Evolutionary conservation across 1,140 invertebrate genomes (phyloP).

Genomic region (Venturia canescens): DNA sequence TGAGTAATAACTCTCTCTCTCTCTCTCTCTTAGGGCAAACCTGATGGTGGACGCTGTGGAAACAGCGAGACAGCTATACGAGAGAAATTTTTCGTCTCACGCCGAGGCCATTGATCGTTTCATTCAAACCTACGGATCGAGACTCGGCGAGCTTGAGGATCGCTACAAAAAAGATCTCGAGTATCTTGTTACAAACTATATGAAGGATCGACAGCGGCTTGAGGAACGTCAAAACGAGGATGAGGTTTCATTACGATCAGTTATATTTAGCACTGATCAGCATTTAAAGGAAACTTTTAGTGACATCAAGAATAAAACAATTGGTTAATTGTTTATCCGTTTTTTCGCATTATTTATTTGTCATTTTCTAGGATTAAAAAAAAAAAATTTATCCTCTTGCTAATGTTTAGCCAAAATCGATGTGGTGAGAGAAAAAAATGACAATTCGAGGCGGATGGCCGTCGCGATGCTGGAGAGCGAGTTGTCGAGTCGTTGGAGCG

Average conservation of each 20-base stretch:
- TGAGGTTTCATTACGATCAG: constrained; percentile 55
- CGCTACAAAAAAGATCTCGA: constrained; percentile 52
- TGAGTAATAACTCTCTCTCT: not conserved
- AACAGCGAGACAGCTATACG: constrained; percentile 62
- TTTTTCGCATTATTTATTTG: not conserved
- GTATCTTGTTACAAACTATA: constrained; percentile 35
- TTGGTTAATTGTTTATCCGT: constrained; percentile 57
- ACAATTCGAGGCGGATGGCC: constrained; percentile 52
- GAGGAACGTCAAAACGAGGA: constrained; percentile 49
- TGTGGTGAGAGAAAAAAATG: constrained; percentile 56
- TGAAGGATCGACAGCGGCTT: constrained; percentile 45
- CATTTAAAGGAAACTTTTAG: constrained; percentile 51
- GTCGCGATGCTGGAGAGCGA: constrained; percentile 56
- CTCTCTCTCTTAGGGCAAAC: constrained; percentile 58
- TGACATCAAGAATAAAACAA: constrained; percentile 54
- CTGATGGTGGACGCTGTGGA: constrained; percentile 63
- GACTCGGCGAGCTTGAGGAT: constrained; percentile 44
- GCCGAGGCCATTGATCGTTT: constrained; percentile 63
- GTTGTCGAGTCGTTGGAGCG: constrained; percentile 49
- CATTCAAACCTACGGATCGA: constrained; percentile 54
- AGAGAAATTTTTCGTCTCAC: constrained; percentile 56
- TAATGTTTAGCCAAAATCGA: constrained; percentile 56
- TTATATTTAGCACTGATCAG: constrained; percentile 52
- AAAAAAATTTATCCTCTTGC: not conserved
- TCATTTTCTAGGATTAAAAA: not conserved